Evolutionary conservation across 2,113 vertebrate species (phyloP).

Genomic region (Plecturocebus donacophilus): DNA sequence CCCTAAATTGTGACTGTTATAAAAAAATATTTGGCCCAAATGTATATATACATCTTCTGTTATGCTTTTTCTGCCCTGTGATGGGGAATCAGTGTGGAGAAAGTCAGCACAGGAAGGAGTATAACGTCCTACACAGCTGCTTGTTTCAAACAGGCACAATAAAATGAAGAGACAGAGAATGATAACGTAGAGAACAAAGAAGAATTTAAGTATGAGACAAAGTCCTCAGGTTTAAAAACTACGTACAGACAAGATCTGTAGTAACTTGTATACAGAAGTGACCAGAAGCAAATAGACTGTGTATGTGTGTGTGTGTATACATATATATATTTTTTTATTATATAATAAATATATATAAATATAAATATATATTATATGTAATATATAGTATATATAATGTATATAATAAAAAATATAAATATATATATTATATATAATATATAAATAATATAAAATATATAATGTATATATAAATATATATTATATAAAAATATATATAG

Average conservation of each 20-base stretch:
- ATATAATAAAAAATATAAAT: no score
- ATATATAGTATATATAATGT: no score
- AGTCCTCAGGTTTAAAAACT: neutral
- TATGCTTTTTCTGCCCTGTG: neutral
- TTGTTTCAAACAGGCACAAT: neutral
- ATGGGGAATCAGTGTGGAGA: no score
- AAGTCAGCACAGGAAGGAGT: neutral
- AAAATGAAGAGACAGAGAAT: neutral
- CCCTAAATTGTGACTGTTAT: neutral
- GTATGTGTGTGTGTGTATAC: neutral
- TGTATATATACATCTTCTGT: neutral
- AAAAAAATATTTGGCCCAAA: neutral
- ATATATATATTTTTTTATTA: no score
- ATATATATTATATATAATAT: no score
- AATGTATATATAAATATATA: no score
- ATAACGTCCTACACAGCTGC: rapidly evolving
- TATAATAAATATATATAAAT: no score
- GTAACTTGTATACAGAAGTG: neutral
- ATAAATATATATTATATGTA: no score
- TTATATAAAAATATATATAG: no score
- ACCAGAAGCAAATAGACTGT: neutral
- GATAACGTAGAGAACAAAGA: neutral
- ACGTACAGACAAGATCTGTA: neutral
- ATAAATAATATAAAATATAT: no score
- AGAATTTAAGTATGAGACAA: neutral